A percentile compares a stretch with the other conserved stretches of the same genome.
These are phyloP conservation scores for Drosophila rhopaloa DNA, from an alignment of 1,140 invertebrate species.

Conservation along the genomic window DNA sequence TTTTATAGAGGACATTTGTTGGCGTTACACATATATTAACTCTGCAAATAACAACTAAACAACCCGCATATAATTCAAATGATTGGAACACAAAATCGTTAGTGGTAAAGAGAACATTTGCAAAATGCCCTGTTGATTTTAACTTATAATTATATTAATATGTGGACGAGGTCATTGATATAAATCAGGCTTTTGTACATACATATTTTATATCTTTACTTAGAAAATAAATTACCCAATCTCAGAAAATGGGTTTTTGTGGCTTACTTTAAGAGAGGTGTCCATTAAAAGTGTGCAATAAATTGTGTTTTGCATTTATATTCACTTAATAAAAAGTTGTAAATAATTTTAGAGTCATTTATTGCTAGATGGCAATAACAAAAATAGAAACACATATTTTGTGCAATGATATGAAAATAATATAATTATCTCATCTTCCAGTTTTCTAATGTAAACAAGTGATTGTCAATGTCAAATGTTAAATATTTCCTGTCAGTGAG, in stretches of 20 bases:
- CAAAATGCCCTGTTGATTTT: background rate
- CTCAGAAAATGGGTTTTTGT: conserved; percentile 30
- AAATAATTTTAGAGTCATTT: background rate
- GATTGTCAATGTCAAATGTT: conserved; percentile 8
- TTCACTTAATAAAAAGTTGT: background rate
- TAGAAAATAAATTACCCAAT: conserved; percentile 37
- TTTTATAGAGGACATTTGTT: background rate
- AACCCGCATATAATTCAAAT: conserved; percentile 20
- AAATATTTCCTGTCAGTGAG: conserved; percentile 9
- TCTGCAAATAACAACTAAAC: conserved; percentile 8
- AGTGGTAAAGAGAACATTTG: conserved; percentile 5
- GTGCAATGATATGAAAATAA: no score
- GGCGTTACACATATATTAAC: background rate
- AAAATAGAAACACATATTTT: background rate
- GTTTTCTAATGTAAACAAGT: conserved; percentile 11
- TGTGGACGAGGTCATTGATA: conserved; percentile 8
- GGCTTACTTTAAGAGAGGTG: background rate
- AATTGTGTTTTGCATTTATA: conserved; percentile 17
- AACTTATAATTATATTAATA: conserved; percentile 3
- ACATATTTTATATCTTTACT: conserved; percentile 45
- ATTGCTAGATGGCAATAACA: background rate
- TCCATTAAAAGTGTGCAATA: conserved; percentile 7
- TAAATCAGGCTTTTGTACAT: conserved; percentile 40
- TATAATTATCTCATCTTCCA: background rate
- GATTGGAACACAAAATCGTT: conserved; percentile 19